phyloP scores from a whole-genome alignment of 1,140 invertebrate species.

The Diorhabda carinulata region DNA sequence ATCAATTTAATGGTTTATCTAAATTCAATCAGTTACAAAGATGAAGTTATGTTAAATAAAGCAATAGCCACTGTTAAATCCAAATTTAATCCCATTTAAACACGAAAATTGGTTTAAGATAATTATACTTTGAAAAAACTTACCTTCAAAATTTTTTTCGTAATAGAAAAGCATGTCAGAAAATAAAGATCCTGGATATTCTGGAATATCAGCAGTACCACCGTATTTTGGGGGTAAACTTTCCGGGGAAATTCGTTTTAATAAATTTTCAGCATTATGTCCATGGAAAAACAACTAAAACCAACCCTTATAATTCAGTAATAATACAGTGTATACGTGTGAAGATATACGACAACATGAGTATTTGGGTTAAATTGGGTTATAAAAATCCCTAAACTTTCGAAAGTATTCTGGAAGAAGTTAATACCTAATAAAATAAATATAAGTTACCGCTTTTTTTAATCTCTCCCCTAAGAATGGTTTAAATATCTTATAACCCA shows the following conservation, averaged over 20 bases:
- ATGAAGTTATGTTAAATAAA: too few species aligned
- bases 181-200: conserved; percentile 50
- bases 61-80: neutral
- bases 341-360: neutral
- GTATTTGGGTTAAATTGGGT: neutral
- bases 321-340: too few species aligned
- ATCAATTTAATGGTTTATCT: too few species aligned
- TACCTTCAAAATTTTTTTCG: conserved; percentile 56
- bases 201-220: conserved; percentile 56
- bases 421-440: too few species aligned
- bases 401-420: too few species aligned
- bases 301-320: neutral
- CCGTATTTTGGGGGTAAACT: conserved; percentile 66
- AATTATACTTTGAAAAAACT: conserved; percentile 22
- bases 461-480: conserved; percentile 67
- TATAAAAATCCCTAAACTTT: too few species aligned
- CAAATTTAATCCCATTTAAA: neutral
- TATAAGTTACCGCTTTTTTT: conserved; percentile 49
- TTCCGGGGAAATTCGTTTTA: conserved; percentile 59
- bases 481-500: conserved; percentile 72
- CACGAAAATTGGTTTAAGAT: neutral
- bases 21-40: too few species aligned
- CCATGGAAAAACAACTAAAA: conserved; percentile 70
- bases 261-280: conserved; percentile 61
- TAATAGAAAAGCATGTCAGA: conserved; percentile 54